These are phyloP conservation scores for Mustelus asterias DNA, from an alignment of 2,113 vertebrate genomes.

Conservation along the genomic window DNA sequence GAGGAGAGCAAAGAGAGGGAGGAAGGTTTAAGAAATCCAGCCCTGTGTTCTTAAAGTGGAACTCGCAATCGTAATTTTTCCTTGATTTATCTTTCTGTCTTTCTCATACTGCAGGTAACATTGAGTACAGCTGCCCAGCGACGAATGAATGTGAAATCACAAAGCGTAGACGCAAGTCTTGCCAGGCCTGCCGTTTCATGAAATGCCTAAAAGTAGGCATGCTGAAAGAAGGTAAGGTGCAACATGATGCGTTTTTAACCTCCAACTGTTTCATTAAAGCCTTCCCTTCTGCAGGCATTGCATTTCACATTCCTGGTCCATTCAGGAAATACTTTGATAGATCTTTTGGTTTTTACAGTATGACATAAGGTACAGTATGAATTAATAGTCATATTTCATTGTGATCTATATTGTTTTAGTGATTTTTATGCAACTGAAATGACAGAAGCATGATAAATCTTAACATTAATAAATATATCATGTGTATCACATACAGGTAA, in stretches of 20 bases:
- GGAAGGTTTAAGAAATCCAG: conserved; percentile 49
- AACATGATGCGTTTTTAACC: neutral
- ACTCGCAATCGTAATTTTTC: conserved; percentile 40
- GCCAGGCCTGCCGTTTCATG: conserved; percentile 99
- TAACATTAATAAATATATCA: neutral
- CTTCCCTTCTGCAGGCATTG: neutral
- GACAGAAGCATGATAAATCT: neutral
- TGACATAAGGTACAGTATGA: neutral
- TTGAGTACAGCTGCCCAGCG: conserved; percentile 98
- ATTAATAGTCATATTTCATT: neutral
- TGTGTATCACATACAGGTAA: neutral
- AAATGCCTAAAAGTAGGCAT: conserved; percentile 99
- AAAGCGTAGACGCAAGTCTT: conserved; percentile 97
- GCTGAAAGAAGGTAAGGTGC: conserved; percentile 95
- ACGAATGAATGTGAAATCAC: conserved; percentile 99
- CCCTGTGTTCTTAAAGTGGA: conserved; percentile 43
- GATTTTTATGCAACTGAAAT: neutral
- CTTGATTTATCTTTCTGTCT: conserved; percentile 47
- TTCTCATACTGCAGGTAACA: conserved; percentile 77
- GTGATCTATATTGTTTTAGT: neutral
- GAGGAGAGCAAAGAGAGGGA: conserved; percentile 56
- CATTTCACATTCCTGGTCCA: neutral
- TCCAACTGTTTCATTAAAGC: neutral
- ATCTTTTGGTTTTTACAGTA: neutral
- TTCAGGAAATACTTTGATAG: neutral